Base-by-base conservation (phyloP, 2,797 vertebrate species). In the Bradypodion ventrale region DNA sequence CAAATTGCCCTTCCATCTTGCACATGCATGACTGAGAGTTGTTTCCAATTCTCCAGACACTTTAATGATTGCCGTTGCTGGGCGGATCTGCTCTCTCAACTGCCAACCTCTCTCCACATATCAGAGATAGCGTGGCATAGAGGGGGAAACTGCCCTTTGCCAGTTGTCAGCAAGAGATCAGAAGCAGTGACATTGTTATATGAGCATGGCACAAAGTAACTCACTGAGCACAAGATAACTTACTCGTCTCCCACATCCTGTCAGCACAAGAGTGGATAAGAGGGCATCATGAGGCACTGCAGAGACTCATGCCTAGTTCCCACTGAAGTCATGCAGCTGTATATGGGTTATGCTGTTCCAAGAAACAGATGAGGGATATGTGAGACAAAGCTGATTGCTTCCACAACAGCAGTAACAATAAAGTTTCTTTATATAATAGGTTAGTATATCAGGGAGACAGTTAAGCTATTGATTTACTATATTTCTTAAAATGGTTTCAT, bases 101-200 rank as follows among this genome's bases (percentile, higher is more conserved):
- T 15, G 5, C 46, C 7, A 0, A 25, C 72, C 78, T 42, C 35
- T 75, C 63, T 32, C 32, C 29, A 4, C 1, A 0, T 0, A 0
- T 23, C 60, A 44, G 49, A 0, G 0, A 10, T n/a, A 63, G 52
- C 52, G 3, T 0, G n/a, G 85, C 84, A 88, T 75, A 80, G 84
- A 88, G 52, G 52, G 52, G 52, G 62, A 7, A 9, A 74, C 70
- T 0, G 0, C 85, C 87, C 83, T 77, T 40, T 0, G 0, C 63
- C 75, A 37, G 62, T 74, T 52, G 60, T 79, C 89, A 69, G 25
- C 52, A 75, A 37, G 13, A 85, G 83, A 84, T 79, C 78, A 81
- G 60, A 25, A 60, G 35, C 65, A 62, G 40, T 70, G 73, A 83
- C 78, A 66, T 46, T 37, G 79, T 78, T 75, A 44, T 5, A 13